Percentiles rank a stretch among this genome's conserved stretches.
Evolutionary conservation across 2,888 invertebrate species (phyloP).

Genomic region (Mesochorus sp.): DNA sequence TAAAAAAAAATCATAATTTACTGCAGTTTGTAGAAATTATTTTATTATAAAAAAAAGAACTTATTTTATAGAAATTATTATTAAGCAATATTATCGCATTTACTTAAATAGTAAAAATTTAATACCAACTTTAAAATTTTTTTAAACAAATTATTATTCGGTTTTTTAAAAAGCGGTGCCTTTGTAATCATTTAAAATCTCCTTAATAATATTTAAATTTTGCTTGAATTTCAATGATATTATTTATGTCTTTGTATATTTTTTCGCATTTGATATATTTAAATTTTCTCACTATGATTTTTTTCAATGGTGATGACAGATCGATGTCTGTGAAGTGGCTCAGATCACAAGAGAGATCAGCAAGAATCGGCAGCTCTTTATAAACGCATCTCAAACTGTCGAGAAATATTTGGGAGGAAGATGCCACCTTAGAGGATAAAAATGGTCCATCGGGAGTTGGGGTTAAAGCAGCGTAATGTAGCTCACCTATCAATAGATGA

Average conservation of each 20-base stretch:
- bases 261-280: too few relatives aligned
- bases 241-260: neutral
- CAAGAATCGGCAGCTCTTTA: constrained; percentile 72
- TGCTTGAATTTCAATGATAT: neutral
- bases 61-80: too few relatives aligned
- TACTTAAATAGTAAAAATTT: too few relatives aligned
- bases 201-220: neutral
- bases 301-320: constrained; percentile 69
- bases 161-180: too few relatives aligned
- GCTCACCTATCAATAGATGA: constrained; percentile 71
- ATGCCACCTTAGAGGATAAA: constrained; percentile 49
- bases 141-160: neutral
- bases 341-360: constrained; percentile 70
- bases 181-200: too few relatives aligned
- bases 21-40: too few relatives aligned
- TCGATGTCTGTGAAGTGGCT: constrained; percentile 63
- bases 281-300: constrained; percentile 69
- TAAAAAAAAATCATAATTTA: too few relatives aligned
- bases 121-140: neutral
- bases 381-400: constrained; percentile 70
- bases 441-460: constrained; percentile 64
- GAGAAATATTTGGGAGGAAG: constrained; percentile 67
- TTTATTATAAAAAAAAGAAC: too few relatives aligned
- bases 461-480: constrained; percentile 72
- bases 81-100: too few relatives aligned